A percentile compares a stretch with the other conserved stretches of the same genome.
These are phyloP conservation scores for Biston betularia DNA, from an alignment of 2,888 invertebrate species.

Conservation along the genomic window DNA sequence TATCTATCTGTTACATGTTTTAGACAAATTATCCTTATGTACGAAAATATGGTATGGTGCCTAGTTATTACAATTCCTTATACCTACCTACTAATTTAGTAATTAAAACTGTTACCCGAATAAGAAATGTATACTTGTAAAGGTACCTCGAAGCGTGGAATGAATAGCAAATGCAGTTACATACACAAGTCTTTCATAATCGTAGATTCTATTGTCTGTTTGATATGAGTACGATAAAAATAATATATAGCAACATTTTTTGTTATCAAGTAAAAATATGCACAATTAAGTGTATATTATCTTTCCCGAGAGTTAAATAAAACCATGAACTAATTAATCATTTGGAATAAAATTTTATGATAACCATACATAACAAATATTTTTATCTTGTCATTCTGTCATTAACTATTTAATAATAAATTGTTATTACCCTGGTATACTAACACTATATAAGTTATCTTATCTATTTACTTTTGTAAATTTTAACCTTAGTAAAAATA, in stretches of 20 bases:
- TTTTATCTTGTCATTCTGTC: slow-evolving; percentile 3
- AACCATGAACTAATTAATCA: neutral
- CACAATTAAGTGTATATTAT: neutral
- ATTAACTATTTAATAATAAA: slow-evolving; percentile 6
- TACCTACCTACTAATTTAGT: too few relatives aligned
- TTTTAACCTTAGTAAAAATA: neutral
- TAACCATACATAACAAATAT: neutral
- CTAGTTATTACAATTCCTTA: too few relatives aligned
- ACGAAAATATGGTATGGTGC: too few relatives aligned
- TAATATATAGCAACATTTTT: too few relatives aligned
- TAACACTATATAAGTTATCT: slow-evolving; percentile 3
- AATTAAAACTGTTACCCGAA: too few relatives aligned
- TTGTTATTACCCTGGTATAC: slow-evolving; percentile 5
- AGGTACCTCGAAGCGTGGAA: too few relatives aligned
- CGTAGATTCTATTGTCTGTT: neutral
- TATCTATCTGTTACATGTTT: slow-evolving; percentile 23
- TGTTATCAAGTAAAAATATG: too few relatives aligned
- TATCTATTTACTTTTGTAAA: neutral
- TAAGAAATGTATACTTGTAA: too few relatives aligned
- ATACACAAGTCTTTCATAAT: too few relatives aligned
- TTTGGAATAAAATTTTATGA: neutral
- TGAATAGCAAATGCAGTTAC: too few relatives aligned
- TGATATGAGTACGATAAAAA: too few relatives aligned
- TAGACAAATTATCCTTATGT: too few relatives aligned
- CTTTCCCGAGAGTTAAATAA: neutral